Evolutionary conservation across 2,797 vertebrate species (phyloP).

Genomic region (Lutjanus argentimaculatus): DNA sequence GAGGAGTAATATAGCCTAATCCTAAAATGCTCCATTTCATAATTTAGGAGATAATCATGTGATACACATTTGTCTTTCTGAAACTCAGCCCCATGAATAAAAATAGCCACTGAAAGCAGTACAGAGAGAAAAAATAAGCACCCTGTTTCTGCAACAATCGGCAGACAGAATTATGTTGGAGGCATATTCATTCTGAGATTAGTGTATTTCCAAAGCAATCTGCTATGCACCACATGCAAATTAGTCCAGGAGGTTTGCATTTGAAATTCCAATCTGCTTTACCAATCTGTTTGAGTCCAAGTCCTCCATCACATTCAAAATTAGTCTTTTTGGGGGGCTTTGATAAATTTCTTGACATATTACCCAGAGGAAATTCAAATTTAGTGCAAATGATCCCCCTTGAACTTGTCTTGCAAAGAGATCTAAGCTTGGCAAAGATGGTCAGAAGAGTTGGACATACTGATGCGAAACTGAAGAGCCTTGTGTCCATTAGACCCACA

Average conservation of each 20-base stretch:
- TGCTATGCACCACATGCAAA: conserved; percentile 71
- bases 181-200: conserved; percentile 71
- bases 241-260: conserved; percentile 68
- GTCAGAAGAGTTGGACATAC: conserved; percentile 48
- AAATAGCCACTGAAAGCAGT: conserved; percentile 54
- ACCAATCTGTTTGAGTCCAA: conserved; percentile 70
- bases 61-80: conserved; percentile 49
- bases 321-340: conserved; percentile 56
- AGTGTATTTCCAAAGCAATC: conserved; percentile 71
- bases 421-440: conserved; percentile 55
- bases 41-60: conserved; percentile 62
- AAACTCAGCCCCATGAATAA: conserved; percentile 51
- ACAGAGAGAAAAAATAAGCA: conserved; percentile 37
- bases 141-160: conserved; percentile 56
- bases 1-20: conserved; percentile 42
- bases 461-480: conserved; percentile 18
- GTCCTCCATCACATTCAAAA: conserved; percentile 62
- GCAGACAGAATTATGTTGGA: conserved; percentile 62
- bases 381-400: conserved; percentile 59
- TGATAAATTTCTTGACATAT: conserved; percentile 68
- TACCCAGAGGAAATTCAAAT: conserved; percentile 63
- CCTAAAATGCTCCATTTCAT: conserved; percentile 62
- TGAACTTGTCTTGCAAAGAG: conserved; percentile 57
- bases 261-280: conserved; percentile 73
- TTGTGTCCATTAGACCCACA: conserved; percentile 20